Base-by-base conservation (phyloP, 1,140 invertebrate genomes). In the Ceratosolen fusciceps region DNA sequence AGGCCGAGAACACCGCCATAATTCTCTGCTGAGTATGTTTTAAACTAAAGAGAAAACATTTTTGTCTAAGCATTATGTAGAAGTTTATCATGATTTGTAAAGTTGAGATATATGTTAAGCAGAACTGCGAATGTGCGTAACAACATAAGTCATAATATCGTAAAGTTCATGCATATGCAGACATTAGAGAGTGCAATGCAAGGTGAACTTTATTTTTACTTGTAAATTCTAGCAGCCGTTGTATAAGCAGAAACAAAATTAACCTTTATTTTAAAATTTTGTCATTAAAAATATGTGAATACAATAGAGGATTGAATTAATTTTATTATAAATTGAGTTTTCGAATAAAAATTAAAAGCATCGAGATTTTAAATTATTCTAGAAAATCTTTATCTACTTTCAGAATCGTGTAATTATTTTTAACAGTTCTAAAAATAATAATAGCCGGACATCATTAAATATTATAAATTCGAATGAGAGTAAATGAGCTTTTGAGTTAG, bases 71-170 rank as follows among this genome's bases (percentile, higher is more conserved):
- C 29, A 72, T 54, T 72, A 31, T 52, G 52, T 26, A 54, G 16
- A 21, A 26, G 37, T 34, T 72, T 72, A 54, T 72, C 29, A 70
- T 16, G 24, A 65, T 65, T 70, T 70, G 24, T 43, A 70, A 14
- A 3, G 1, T 14, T 26, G 8, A 70, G 7, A 26, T 16, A 29
- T 34, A 34, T 29, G 31, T 65, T 62, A 65, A 65, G 37, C 10
- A 65, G n/a, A 65, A n/a, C 29, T n/a, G 19, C n/a, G 37, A 65
- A 8, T 37, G 31, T n/a, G 16, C 31, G 12, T n/a, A n/a, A n/a
- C 26, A 37, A 37, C 31, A 7, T 19, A 65, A 65, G 60, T 37
- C 31, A 65, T n/a, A 65, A 37, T 65, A 65, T n/a, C n/a, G n/a
- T n/a, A 65, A 65, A 65, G 7, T 21, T 37, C 60, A 65, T 65